Percentiles rank a stretch among this genome's conserved stretches.
Conservation (phyloP, 2,113 vertebrate genomes). For the Deroptyus accipitrinus region DNA sequence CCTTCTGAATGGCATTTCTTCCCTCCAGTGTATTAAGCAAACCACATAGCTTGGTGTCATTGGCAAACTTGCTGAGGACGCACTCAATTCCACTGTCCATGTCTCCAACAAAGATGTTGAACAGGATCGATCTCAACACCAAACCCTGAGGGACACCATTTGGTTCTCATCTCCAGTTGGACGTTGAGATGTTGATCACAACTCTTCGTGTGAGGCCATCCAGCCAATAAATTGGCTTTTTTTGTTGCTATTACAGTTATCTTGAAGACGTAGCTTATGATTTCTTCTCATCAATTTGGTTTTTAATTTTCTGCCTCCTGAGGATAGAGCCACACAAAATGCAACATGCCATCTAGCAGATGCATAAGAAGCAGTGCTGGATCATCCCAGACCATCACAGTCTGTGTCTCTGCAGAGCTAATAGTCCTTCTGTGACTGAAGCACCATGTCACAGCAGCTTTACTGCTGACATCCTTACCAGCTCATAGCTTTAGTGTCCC, state of each 20-base stretch:
- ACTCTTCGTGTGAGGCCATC: not conserved
- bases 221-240: not conserved
- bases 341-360: not conserved
- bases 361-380: not conserved
- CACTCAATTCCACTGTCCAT: not conserved
- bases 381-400: not conserved
- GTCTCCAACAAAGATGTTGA: not conserved
- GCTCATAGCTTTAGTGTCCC: not conserved
- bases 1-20: not conserved
- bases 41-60: not conserved
- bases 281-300: not conserved
- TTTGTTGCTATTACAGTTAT: not conserved
- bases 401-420: not conserved
- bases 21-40: not conserved
- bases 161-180: not conserved
- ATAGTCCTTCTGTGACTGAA: not conserved
- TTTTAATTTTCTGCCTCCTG: not conserved
- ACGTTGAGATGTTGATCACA: not conserved
- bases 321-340: not conserved
- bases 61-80: not conserved
- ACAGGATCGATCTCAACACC: not conserved
- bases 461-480: not conserved
- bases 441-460: not conserved
- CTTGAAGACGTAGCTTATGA: not conserved
- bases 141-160: not conserved